Percentiles rank a stretch among this genome's conserved stretches.
These are phyloP conservation scores for Ptychochromis oligacanthus DNA, from an alignment of 2,113 vertebrate genomes.

Conservation along the genomic window DNA sequence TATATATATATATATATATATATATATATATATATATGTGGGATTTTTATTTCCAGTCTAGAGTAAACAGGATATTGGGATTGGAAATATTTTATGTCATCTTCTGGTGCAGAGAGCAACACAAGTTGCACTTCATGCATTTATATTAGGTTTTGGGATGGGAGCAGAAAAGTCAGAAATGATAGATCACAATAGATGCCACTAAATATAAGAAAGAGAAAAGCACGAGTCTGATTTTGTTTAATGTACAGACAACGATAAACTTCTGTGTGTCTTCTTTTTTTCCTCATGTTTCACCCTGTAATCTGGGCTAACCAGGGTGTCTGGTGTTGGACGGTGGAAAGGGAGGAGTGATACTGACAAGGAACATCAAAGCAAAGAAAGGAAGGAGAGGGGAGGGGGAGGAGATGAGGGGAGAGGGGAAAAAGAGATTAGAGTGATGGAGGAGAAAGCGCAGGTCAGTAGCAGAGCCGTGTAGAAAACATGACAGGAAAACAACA, in stretches of 20 bases:
- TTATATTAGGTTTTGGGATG: not conserved
- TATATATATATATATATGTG: too few relatives aligned
- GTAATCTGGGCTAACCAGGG: conserved; percentile 58
- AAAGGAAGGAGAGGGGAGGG: not conserved
- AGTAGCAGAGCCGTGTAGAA: conserved; percentile 22
- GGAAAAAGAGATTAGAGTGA: conserved; percentile 46
- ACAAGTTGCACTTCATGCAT: not conserved
- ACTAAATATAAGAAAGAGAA: not conserved
- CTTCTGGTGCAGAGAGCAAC: not conserved
- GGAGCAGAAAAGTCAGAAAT: not conserved
- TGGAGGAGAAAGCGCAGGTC: conserved; percentile 57
- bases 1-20: too few relatives aligned
- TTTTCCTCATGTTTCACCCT: conserved; percentile 38
- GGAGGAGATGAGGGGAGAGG: conserved; percentile 5
- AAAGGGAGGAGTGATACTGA: conserved; percentile 59
- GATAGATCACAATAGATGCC: not conserved
- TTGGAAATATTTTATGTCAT: not conserved
- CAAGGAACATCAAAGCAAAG: conserved; percentile 67
- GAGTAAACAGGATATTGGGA: not conserved
- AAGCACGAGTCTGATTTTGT: not conserved
- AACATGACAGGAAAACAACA: conserved; percentile 48
- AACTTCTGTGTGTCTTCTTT: conserved; percentile 42
- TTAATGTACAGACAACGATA: not conserved
- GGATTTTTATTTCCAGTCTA: too few relatives aligned
- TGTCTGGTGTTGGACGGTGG: conserved; percentile 39